These are phyloP conservation scores for Penaeus vannamei DNA, from an alignment of 1,140 invertebrate species.

Conservation along the genomic window DNA sequence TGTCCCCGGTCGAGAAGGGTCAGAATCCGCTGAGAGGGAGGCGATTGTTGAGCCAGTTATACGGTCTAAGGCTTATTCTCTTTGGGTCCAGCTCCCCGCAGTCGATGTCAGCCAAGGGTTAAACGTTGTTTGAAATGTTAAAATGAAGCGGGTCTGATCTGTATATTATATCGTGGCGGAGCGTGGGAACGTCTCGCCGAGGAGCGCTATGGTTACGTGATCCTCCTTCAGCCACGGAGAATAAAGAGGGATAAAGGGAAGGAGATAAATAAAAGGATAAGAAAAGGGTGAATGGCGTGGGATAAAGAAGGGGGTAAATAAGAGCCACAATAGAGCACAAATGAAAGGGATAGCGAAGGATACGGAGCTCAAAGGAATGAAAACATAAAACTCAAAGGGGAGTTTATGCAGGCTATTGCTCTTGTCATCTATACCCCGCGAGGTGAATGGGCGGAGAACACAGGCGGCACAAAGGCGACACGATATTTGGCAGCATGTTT, in stretches of 20 bases:
- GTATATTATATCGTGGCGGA: constrained; percentile 57
- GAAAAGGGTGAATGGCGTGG: constrained; percentile 58
- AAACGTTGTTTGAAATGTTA: constrained; percentile 66
- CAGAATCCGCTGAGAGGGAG: background rate
- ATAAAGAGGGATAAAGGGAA: constrained; percentile 60
- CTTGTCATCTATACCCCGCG: constrained; percentile 61
- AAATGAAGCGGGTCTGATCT: constrained; percentile 64
- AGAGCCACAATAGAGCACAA: constrained; percentile 61
- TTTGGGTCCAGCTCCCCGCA: constrained; percentile 62
- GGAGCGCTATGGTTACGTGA: constrained; percentile 52
- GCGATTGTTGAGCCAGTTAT: constrained; percentile 44
- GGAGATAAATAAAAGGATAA: constrained; percentile 63
- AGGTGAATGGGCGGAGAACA: constrained; percentile 38
- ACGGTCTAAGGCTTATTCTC: constrained; percentile 51
- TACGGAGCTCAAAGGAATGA: constrained; percentile 58
- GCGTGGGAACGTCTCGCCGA: constrained; percentile 50
- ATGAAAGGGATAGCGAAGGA: constrained; percentile 60
- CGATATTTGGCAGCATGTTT: constrained; percentile 48
- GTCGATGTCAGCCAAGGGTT: constrained; percentile 66
- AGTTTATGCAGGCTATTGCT: constrained; percentile 55
- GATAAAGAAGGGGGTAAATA: constrained; percentile 66
- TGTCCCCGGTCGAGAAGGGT: constrained; percentile 9
- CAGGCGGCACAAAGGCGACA: constrained; percentile 49
- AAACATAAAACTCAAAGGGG: constrained; percentile 62
- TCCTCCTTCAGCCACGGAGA: constrained; percentile 57